Evolutionary conservation across 92 coral and sea anemone species (phyloP), one percentile per base, ranked within the genome.

Genomic region (Palythoa grandiflora): DNA sequence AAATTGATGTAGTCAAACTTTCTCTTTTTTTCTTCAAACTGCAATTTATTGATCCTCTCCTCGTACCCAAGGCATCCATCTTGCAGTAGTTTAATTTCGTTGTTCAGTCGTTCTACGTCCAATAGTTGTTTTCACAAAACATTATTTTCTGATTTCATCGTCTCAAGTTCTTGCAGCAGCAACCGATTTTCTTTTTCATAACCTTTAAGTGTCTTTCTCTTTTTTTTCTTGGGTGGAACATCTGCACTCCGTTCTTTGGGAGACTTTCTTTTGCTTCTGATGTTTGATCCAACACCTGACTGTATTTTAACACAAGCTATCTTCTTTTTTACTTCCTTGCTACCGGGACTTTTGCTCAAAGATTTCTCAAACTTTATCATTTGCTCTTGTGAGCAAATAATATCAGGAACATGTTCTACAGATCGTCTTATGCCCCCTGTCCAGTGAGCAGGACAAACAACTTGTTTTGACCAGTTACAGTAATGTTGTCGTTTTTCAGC

Each of bases 331-430:
- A 80, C 71, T 63, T 73, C 83, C 89, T 89, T 84, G 52, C 85
- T 89, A 80, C 73, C 20, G 68, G 87, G 53, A 61, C 59, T 36
- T 65, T 89, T 63, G 78, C 78, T 68, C 71, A 68, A 71, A 80
- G 55, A 81, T 85, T 89, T 3, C 60, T 54, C 85, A 39, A 48
- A 89, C 87, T 89, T 89, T 79, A 83, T 60, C 81, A 83, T 66
- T 79, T 89, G 92, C 84, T 89, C 79, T 47, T 83, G 38, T 53
- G 88, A 83, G 84, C 92, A 89, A 75, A 89, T 76, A 59, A 89
- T 85, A 70, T 89, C n/a, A n/a, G n/a, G n/a, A n/a, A 89, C 79
- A 50, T 89, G 88, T 38, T 84, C 72, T 9, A 37, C 39, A 76
- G 89, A 89, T 16, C 81, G 92, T 86, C 92, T 84, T 74, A 83